Evolutionary conservation across 2,113 vertebrate genomes (phyloP), one percentile per base, ranked within the genome.

Genomic region (Melanerpes aurifrons): DNA sequence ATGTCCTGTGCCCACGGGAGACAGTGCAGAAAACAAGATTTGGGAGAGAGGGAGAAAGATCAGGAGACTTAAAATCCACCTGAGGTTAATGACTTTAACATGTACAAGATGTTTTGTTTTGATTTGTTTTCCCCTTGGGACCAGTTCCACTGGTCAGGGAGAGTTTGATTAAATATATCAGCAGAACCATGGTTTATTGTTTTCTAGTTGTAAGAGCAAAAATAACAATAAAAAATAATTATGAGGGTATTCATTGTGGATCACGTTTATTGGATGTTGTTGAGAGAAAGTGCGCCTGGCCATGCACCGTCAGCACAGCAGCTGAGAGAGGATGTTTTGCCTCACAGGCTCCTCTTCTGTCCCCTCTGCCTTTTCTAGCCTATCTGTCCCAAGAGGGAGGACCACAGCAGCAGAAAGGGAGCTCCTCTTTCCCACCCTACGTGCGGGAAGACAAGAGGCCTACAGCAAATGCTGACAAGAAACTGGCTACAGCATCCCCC

Each of bases 1-100:
- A 40, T 40, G 53, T 74, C 75, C 56, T 40, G 58, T 28, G 32
- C 40, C 62, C 2, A 12, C 40, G 82, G 40, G 69, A 81, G 64
- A 86, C 0, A 0, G 64, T 93, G 58, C 37, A 86, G 76, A 91
- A 86, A 81, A 67, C 48, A 89, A 94, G 62, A 32, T 58, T 53
- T 71, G 82, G 40, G 47, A 84, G 67, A 75, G n/a, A 12, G 50
- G 18, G 48, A 26, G 47, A 89, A 64, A 66, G 79, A 94, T 43
- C 90, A 94, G 85, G 82, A 94, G 95, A 92, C 95, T 86, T 69
- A 35, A 94, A 94, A 91, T 81, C 82, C 93, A 95, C 93, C 85
- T 93, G 95, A 95, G 85, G 95, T 93, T 86, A 93, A 93, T 83
- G 82, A 95, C 45, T 95, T 96, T 90, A 96, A 81, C 86, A 88